Base-by-base conservation (phyloP, 2,797 vertebrate species). In the Chromobotia macracanthus region DNA sequence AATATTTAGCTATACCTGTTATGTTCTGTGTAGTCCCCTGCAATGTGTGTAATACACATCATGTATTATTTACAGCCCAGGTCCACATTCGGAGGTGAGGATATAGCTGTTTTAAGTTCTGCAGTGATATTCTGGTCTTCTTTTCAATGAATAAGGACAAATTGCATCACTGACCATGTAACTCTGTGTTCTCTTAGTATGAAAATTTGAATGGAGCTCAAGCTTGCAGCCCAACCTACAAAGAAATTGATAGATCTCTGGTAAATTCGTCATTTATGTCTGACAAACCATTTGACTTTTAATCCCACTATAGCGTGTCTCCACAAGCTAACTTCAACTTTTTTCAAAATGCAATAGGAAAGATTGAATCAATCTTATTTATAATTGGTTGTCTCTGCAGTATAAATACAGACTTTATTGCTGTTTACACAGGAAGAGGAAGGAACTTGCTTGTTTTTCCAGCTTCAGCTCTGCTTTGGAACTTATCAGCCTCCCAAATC, bases 61-160 rank as follows among this genome's bases (percentile, higher is more conserved):
- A 68, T 86, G 63, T 74, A 84, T 86, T 87, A 86, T 87, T 87
- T 56, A 85, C 71, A 65, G 51, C n/a, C 71, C 50, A 68, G 79
- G 67, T 61, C 21, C 73, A 13, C 1, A 48, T 46, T 50, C 68
- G 50, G 66, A 74, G 68, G 48, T 73, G 76, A 73, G 64, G 50
- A 72, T 81, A 63, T 25, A 51, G 31, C 70, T 78, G 21, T 64
- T 78, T 83, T 77, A 72, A 74, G 31, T 46, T 74, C 81, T 74
- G 72, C 61, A 67, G 25, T 66, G 69, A 80, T 80, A 77, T 83
- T 85, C 5, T 11, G n/a, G 23, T 35, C 64, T 58, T 64, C 65
- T 80, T 80, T 67, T 83, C 66, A 82, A 77, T 79, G 50, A 80
- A 19, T 41, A 28, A 69, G 25, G 19, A 67, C 51, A 46, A 56